These are phyloP conservation scores for Ditula angustiorana DNA, from an alignment of 2,888 invertebrate species.

Conservation along the genomic window DNA sequence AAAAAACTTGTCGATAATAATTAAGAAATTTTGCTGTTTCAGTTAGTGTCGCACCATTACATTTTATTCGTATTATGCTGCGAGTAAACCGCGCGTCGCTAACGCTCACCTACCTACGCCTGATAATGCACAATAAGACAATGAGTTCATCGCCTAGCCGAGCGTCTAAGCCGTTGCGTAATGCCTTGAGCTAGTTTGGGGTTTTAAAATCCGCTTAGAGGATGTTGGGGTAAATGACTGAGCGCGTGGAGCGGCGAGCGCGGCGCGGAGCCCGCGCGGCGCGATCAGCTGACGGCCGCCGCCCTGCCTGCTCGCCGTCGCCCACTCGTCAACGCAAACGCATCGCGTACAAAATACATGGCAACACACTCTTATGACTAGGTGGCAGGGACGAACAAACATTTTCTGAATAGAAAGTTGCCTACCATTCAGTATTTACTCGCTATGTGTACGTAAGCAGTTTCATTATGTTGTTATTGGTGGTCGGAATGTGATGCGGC, in stretches of 20 bases:
- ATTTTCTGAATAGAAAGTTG: neutral
- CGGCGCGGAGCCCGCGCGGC: slow-evolving; percentile 61
- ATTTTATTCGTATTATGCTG: slow-evolving; percentile 12
- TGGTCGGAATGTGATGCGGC: slow-evolving; percentile 18
- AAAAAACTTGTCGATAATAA: no score
- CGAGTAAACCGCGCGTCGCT: slow-evolving; percentile 12
- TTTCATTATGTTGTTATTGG: slow-evolving; percentile 1
- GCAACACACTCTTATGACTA: slow-evolving; percentile 20
- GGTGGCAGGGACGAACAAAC: neutral
- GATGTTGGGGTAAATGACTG: slow-evolving; percentile 50
- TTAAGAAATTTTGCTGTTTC: neutral
- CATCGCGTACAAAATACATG: slow-evolving; percentile 26
- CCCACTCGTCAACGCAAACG: slow-evolving; percentile 31
- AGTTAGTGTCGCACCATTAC: neutral
- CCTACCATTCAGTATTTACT: neutral
- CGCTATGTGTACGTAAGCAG: neutral
- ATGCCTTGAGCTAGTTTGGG: slow-evolving; percentile 65
- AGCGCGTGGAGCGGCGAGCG: slow-evolving; percentile 58
- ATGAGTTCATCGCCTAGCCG: slow-evolving; percentile 59
- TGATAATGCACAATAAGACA: slow-evolving; percentile 60
- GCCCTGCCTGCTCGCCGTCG: slow-evolving; percentile 38
- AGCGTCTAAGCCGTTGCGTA: slow-evolving; percentile 69
- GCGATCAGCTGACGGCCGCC: slow-evolving; percentile 78
- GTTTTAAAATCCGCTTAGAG: slow-evolving; percentile 47
- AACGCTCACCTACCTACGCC: slow-evolving; percentile 48